These are phyloP conservation scores for Diachrysia chrysitis DNA, from an alignment of 2,888 invertebrate genomes.

Conservation along the genomic window DNA sequence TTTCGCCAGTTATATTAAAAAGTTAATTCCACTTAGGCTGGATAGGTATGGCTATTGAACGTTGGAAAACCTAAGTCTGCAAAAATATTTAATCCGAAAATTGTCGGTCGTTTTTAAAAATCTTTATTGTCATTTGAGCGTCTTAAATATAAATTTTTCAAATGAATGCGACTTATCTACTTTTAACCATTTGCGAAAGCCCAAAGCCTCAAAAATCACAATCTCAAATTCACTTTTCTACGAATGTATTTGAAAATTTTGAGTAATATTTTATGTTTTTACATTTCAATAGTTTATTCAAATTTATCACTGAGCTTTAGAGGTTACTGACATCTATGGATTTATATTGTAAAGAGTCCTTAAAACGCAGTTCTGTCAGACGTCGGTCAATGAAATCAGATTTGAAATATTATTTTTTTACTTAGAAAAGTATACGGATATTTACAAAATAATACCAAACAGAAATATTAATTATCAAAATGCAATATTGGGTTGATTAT, in stretches of 20 bases:
- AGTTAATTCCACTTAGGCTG: too few species aligned
- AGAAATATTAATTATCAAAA: too few species aligned
- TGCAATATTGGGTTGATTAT: too few species aligned
- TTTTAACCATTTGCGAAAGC: not conserved
- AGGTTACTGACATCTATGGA: constrained; percentile 13
- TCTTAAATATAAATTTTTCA: not conserved
- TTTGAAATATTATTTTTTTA: not conserved
- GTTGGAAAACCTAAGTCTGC: not conserved
- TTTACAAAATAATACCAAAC: not conserved
- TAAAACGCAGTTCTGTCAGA: not conserved
- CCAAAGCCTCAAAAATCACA: too few species aligned
- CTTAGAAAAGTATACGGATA: not conserved
- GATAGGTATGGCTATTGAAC: not conserved
- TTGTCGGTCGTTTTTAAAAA: not conserved
- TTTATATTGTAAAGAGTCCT: not conserved
- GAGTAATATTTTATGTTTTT: constrained; percentile 5
- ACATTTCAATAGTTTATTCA: constrained; percentile 18
- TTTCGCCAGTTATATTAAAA: too few species aligned
- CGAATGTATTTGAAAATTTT: too few species aligned
- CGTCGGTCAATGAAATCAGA: not conserved
- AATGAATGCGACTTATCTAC: not conserved
- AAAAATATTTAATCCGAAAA: not conserved
- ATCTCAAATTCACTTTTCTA: too few species aligned
- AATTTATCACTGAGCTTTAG: constrained; percentile 4
- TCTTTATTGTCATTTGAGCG: not conserved